phyloP scores from a whole-genome alignment of 2,113 vertebrate genomes.

The Pomatostomus ruficeps region DNA sequence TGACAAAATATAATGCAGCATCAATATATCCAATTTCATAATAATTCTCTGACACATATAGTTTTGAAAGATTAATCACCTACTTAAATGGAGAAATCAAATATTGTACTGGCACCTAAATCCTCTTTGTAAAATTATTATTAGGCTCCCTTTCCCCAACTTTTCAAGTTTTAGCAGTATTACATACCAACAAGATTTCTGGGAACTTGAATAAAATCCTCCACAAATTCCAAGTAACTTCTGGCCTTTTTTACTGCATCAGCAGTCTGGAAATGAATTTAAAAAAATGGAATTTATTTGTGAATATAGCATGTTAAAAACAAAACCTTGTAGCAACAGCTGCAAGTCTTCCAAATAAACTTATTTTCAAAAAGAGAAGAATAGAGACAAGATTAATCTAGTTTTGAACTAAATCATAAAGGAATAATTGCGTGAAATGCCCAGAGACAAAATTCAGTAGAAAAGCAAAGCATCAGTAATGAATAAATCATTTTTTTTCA shows the following conservation, averaged over 20 bases:
- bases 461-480: background rate
- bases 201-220: constrained; percentile 84
- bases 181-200: constrained; percentile 84
- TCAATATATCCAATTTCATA: background rate
- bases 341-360: background rate
- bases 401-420: background rate
- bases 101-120: background rate
- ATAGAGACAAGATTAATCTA: background rate
- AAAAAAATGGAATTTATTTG: background rate
- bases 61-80: background rate
- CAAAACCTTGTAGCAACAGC: background rate
- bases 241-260: constrained; percentile 83
- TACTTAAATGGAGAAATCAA: background rate
- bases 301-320: background rate
- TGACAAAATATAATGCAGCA: background rate
- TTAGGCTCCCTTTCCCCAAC: background rate
- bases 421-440: background rate
- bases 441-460: background rate
- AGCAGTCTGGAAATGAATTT: constrained; percentile 71
- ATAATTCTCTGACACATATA: background rate
- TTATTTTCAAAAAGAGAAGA: background rate
- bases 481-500: background rate
- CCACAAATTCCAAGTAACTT: constrained; percentile 84
- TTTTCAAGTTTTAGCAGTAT: constrained; percentile 33
- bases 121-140: background rate